Conservation (phyloP, 2,888 invertebrate genomes). For the Cryptocephalus primarius region DNA sequence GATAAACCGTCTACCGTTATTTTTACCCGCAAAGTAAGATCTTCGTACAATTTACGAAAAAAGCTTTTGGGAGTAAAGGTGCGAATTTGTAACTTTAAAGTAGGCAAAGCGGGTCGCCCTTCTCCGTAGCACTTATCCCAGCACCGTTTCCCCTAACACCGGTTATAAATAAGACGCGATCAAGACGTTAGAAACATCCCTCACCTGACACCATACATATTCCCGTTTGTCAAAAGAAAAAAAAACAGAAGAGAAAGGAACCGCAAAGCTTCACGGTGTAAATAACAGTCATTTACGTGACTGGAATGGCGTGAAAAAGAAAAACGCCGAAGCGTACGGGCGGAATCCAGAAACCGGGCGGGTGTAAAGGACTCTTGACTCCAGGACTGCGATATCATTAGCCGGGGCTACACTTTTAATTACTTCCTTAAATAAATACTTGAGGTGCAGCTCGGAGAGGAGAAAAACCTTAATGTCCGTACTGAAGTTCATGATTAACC, state of each 20-base stretch:
- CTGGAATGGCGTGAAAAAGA: constrained; percentile 7
- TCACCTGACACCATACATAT: constrained; percentile 13
- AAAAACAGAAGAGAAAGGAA: constrained; percentile 2
- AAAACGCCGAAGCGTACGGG: constrained; percentile 5
- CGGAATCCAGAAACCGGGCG: constrained; percentile 4
- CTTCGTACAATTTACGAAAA: too few relatives aligned
- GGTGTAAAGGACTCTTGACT: constrained; percentile 5
- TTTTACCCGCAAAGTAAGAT: too few relatives aligned
- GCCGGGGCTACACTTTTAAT: constrained; percentile 11
- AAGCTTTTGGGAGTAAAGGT: too few relatives aligned
- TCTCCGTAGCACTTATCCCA: too few relatives aligned
- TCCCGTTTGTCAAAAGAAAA: constrained; percentile 9
- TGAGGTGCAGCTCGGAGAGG: neutral
- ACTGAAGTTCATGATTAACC: too few relatives aligned
- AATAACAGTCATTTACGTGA: constrained; percentile 17
- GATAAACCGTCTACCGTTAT: too few relatives aligned
- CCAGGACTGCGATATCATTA: constrained; percentile 8
- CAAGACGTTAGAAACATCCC: constrained; percentile 2
- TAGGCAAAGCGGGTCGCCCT: too few relatives aligned
- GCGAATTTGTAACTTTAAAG: too few relatives aligned
- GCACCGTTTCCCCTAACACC: too few relatives aligned
- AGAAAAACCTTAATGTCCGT: neutral
- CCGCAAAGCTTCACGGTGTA: constrained; percentile 16
- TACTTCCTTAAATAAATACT: constrained; percentile 15
- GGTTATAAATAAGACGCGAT: constrained; percentile 4